Percentiles rank a stretch among this genome's conserved stretches.
Conservation (phyloP, 2,888 invertebrate species). For the Synanthedon tipuliformis region DNA sequence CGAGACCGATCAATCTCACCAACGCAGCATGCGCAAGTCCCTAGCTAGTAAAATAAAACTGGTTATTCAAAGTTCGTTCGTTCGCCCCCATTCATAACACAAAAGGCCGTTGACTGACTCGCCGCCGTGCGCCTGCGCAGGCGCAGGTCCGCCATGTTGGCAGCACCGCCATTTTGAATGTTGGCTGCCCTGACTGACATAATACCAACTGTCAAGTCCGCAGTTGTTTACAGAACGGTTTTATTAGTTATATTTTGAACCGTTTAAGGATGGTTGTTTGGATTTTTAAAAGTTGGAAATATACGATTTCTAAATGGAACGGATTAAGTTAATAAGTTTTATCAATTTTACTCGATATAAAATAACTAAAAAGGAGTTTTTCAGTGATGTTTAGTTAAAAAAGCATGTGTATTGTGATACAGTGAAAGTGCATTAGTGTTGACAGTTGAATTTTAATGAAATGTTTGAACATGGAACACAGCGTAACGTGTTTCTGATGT, state of each 20-base stretch:
- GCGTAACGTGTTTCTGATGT: background rate
- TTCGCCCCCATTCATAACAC: slow-evolving; percentile 35
- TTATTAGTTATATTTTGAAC: slow-evolving; percentile 54
- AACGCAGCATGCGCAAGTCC: slow-evolving; percentile 13
- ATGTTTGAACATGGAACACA: slow-evolving; percentile 1
- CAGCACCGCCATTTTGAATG: slow-evolving; percentile 13
- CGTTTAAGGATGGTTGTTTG: slow-evolving; percentile 22
- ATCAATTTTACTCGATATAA: background rate
- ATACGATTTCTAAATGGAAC: slow-evolving; percentile 33
- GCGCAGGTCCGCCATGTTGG: slow-evolving; percentile 26
- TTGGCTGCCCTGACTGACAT: slow-evolving; percentile 13
- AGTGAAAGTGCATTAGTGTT: slow-evolving; percentile 57
- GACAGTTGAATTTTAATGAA: slow-evolving; percentile 29
- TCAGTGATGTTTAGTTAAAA: background rate
- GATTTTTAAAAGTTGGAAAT: slow-evolving; percentile 16
- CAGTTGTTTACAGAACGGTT: slow-evolving; percentile 49
- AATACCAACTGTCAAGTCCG: slow-evolving; percentile 47
- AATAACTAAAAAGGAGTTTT: background rate
- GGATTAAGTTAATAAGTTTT: slow-evolving; percentile 11
- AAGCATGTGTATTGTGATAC: slow-evolving; percentile 2
- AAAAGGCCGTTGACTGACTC: slow-evolving; percentile 44
- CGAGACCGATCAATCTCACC: too few relatives aligned
- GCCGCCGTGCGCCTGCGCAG: slow-evolving; percentile 10
- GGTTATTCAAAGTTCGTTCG: slow-evolving; percentile 38
- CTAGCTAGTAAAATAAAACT: slow-evolving; percentile 25